A percentile compares a stretch with the other conserved stretches of the same genome.
These are phyloP conservation scores for Brachionus rotundiformis DNA, from an alignment of 1,140 invertebrate genomes.

Conservation along the genomic window DNA sequence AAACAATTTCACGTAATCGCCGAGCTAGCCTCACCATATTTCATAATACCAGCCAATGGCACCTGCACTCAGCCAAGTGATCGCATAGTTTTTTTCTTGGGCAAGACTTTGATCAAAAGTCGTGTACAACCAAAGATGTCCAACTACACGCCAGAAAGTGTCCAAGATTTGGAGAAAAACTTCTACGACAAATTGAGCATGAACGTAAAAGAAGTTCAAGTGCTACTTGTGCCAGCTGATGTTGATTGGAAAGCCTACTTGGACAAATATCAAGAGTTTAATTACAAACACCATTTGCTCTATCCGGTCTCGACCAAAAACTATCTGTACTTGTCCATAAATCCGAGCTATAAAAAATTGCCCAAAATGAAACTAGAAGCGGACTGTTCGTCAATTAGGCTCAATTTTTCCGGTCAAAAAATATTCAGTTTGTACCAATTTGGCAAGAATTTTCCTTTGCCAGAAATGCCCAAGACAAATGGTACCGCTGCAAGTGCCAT, in stretches of 20 bases:
- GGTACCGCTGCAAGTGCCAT: not conserved
- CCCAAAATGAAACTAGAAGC: constrained; percentile 44
- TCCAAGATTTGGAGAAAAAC: constrained; percentile 49
- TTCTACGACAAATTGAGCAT: constrained; percentile 46
- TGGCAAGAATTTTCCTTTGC: constrained; percentile 43
- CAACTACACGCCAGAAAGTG: constrained; percentile 23
- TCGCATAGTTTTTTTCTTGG: constrained; percentile 17
- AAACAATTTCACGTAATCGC: constrained; percentile 50
- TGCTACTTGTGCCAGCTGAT: not conserved
- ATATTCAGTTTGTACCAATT: not conserved
- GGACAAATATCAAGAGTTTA: not conserved
- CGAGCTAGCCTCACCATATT: constrained; percentile 42
- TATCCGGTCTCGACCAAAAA: constrained; percentile 45
- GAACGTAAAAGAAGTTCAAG: constrained; percentile 42
- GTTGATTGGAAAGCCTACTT: constrained; percentile 14
- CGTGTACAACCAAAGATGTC: constrained; percentile 9
- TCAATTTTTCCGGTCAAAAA: constrained; percentile 39
- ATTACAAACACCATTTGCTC: constrained; percentile 7
- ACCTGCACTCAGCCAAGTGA: not conserved
- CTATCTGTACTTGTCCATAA: constrained; percentile 40
- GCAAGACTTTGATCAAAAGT: constrained; percentile 31
- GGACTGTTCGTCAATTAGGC: constrained; percentile 12
- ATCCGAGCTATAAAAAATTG: constrained; percentile 50
- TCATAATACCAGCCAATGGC: constrained; percentile 45
- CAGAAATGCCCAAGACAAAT: constrained; percentile 8